Percentiles rank a stretch among this genome's conserved stretches.
Evolutionary conservation across 2,113 vertebrate species (phyloP).

Genomic region (Ctenodactylus gundi): DNA sequence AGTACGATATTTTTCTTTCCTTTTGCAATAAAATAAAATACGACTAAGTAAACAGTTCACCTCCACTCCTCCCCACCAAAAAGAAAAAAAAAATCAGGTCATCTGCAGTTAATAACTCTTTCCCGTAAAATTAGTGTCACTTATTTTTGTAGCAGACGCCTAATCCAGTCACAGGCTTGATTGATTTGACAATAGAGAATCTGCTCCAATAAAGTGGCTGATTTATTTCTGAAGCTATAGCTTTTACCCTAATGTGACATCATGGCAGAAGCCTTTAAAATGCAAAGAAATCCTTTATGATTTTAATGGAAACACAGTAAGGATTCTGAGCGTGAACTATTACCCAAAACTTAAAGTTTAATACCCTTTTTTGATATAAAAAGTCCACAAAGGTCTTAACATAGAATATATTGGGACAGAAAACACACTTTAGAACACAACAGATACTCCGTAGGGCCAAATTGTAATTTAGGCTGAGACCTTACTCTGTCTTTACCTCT

Average conservation of each 20-base stretch:
- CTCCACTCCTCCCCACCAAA: background rate
- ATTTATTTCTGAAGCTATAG: constrained; percentile 73
- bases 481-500: background rate
- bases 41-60: constrained; percentile 60
- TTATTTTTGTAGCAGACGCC: constrained; percentile 75
- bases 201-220: constrained; percentile 72
- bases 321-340: background rate
- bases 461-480: background rate
- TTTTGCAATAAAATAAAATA: constrained; percentile 58
- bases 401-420: background rate
- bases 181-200: constrained; percentile 75
- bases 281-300: constrained; percentile 59
- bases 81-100: constrained; percentile 58
- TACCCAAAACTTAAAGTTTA: constrained; percentile 39
- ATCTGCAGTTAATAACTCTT: constrained; percentile 70
- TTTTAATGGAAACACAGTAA: constrained; percentile 64
- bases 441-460: background rate
- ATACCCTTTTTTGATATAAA: background rate
- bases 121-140: constrained; percentile 72
- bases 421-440: background rate
- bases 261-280: constrained; percentile 50
- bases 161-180: constrained; percentile 76
- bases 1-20: background rate
- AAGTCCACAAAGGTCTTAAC: background rate
- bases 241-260: constrained; percentile 69